These are phyloP conservation scores for Hyposoter dolosus DNA, from an alignment of 2,888 invertebrate genomes.

Conservation along the genomic window DNA sequence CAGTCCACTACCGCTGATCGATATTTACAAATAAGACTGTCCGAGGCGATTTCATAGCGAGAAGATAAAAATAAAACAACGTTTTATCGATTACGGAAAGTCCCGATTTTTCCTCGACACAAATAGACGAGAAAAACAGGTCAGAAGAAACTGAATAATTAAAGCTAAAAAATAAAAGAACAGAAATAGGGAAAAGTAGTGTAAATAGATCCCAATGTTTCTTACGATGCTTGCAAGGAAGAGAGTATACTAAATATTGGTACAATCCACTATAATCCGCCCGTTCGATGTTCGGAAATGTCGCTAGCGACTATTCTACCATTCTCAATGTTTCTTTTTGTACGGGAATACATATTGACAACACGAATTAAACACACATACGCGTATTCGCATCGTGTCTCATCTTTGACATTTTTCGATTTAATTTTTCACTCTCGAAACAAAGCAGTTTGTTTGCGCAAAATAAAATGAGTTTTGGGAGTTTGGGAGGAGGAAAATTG, in stretches of 20 bases:
- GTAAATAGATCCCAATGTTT: constrained; percentile 65
- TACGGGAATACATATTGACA: constrained; percentile 30
- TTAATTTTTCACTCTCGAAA: not conserved
- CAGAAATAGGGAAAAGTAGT: constrained; percentile 18
- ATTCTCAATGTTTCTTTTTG: constrained; percentile 52
- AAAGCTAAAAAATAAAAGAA: not conserved
- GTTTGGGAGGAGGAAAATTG: not conserved
- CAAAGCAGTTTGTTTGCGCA: not conserved
- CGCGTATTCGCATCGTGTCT: not conserved
- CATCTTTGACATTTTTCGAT: not conserved
- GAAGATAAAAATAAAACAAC: not conserved
- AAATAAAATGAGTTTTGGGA: not conserved
- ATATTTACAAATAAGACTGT: constrained; percentile 62
- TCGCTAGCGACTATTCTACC: constrained; percentile 55
- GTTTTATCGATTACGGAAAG: not conserved
- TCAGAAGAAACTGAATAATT: not conserved
- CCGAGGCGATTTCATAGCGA: constrained; percentile 24
- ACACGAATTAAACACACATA: constrained; percentile 33
- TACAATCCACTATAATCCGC: constrained; percentile 75
- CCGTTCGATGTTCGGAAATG: constrained; percentile 69
- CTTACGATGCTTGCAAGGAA: constrained; percentile 59
- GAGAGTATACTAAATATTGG: constrained; percentile 62
- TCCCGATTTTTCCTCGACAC: not conserved
- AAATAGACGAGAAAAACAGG: constrained; percentile 2
- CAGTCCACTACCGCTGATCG: constrained; percentile 31